Evolutionary conservation across 1,140 invertebrate species (phyloP).

Genomic region (Gyrodactylus salaris): DNA sequence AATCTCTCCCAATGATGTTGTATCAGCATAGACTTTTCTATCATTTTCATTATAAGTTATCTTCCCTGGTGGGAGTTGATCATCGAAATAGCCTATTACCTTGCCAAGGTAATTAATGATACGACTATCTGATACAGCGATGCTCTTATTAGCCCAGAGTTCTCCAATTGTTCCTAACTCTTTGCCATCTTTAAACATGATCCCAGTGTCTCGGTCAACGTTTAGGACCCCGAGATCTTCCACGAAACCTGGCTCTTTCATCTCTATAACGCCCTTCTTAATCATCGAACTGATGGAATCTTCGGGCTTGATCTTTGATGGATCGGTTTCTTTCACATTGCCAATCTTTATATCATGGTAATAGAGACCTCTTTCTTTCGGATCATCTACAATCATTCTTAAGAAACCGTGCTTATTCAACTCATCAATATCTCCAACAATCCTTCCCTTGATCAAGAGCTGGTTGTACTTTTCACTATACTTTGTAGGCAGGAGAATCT

Average conservation of each 20-base stretch:
- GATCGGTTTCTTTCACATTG: not conserved
- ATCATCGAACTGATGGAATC: not conserved
- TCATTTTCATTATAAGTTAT: not conserved
- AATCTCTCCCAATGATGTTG: not conserved
- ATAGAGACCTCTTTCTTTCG: not conserved
- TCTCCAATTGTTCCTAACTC: not conserved
- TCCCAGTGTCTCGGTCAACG: not conserved
- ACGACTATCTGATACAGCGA: not conserved
- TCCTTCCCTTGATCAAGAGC: not conserved
- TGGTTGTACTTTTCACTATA: not conserved
- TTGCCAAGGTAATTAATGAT: not conserved
- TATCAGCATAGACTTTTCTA: not conserved
- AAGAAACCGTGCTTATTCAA: not conserved
- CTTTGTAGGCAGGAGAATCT: not conserved
- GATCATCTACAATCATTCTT: not conserved
- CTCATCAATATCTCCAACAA: not conserved
- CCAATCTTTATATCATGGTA: not conserved
- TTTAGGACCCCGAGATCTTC: not conserved
- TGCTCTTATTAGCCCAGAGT: not conserved
- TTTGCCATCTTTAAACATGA: not conserved
- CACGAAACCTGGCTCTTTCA: not conserved
- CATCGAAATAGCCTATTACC: not conserved
- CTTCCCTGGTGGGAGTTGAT: not conserved
- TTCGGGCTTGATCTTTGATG: not conserved
- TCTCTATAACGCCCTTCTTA: not conserved